Evolutionary conservation across 1,140 invertebrate genomes (phyloP).

Genomic region (Zaprionus kolodkinae): DNA sequence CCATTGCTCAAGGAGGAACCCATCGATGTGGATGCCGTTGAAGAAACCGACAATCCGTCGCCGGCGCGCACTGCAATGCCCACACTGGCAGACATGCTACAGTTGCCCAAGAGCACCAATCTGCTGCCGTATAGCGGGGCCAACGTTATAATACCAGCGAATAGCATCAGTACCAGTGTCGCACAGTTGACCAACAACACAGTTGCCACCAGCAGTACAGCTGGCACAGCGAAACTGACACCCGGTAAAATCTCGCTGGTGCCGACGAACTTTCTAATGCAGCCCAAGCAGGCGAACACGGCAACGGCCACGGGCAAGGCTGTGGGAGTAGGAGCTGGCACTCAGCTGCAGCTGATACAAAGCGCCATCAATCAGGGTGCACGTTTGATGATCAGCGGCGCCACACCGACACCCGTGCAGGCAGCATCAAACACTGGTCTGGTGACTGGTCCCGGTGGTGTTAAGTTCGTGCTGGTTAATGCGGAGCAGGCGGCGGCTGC

Average conservation of each 20-base stretch:
- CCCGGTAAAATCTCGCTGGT: constrained; percentile 77
- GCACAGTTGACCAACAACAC: constrained; percentile 21
- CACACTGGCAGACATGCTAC: constrained; percentile 66
- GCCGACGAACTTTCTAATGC: constrained; percentile 81
- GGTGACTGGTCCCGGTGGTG: constrained; percentile 67
- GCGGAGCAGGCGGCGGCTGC: constrained; percentile 67
- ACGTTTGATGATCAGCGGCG: constrained; percentile 70
- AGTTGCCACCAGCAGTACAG: constrained; percentile 15
- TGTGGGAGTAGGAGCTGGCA: constrained; percentile 11
- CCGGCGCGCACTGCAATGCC: constrained; percentile 37
- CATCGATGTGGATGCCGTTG: constrained; percentile 79
- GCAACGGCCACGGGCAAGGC: constrained; percentile 26
- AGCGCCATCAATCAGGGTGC: constrained; percentile 69
- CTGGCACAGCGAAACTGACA: constrained; percentile 47
- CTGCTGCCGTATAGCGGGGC: constrained; percentile 61
- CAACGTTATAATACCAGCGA: constrained; percentile 68
- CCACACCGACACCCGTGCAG: constrained; percentile 38
- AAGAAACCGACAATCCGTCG: constrained; percentile 35
- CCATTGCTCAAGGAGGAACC: constrained; percentile 77
- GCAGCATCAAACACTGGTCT: constrained; percentile 53
- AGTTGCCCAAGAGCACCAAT: constrained; percentile 54
- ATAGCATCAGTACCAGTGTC: constrained; percentile 53
- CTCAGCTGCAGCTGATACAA: constrained; percentile 65
- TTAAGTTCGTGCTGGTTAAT: constrained; percentile 80
- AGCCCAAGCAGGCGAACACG: constrained; percentile 61